Evolutionary conservation across 1,140 invertebrate genomes (phyloP), one percentile per base, ranked within the genome.

Genomic region (Lineus longissimus): DNA sequence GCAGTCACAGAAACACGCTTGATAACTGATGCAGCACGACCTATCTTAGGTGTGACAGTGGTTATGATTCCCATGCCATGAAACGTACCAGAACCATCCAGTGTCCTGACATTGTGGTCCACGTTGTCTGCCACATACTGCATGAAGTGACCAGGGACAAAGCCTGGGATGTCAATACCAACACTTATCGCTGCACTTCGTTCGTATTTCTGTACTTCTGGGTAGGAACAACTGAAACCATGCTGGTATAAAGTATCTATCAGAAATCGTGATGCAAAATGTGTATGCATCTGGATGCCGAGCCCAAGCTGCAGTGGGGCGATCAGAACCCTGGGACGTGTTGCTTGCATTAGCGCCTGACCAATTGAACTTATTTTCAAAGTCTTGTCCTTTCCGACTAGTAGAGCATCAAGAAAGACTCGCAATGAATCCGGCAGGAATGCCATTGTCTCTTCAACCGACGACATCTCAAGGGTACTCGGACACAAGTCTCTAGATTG

Each of bases 191-290:
- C 66, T 13, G 67, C 61, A 59, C 11, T 41, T 36, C 22, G n/a
- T 55, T 70, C 63, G 56, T 64, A 70, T 31, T 57, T 62, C 19
- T 59, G 41, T 0, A 70, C 58, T 63, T 74, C 71, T 6, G 29
- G 17, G 55, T 76, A 74, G 2, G 68, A 70, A n/a, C 55, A 67
- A 55, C 72, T 65, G 31, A 74, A 69, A 54, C 70, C 69, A 30
- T 63, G 63, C 15, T 25, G 66, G 36, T 68, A 22, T 0, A 73
- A 40, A 0, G 57, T 59, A 23, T 74, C 66, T n/a, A 73, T 58
- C 36, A 74, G 61, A 51, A 69, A 72, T 40, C 41, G 64, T 2
- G 66, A 74, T 33, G 45, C 58, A 63, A 67, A 69, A 9, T 62
- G 51, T 47, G 65, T 62, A 45, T 73, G 69, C 51, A 69, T 33